Percentiles rank a stretch among this genome's conserved stretches.
Evolutionary conservation across 2,888 invertebrate species (phyloP).

Genomic region (Clepsis dumicolana): DNA sequence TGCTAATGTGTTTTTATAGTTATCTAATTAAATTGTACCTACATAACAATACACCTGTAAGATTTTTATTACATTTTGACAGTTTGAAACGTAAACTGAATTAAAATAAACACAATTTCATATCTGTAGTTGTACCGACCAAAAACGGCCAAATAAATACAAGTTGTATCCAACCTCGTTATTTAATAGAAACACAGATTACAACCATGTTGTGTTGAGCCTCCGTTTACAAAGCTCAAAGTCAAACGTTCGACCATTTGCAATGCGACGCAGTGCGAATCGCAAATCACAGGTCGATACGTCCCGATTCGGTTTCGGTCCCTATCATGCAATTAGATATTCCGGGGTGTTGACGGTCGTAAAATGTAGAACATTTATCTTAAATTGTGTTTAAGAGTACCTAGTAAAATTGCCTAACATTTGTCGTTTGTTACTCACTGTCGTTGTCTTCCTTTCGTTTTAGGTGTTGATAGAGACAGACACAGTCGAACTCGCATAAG

Average conservation of each 20-base stretch:
- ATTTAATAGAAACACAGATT: constrained; percentile 52
- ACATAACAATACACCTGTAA: too few relatives aligned
- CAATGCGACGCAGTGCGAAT: constrained; percentile 61
- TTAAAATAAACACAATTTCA: too few relatives aligned
- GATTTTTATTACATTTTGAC: too few relatives aligned
- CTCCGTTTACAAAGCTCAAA: constrained; percentile 56
- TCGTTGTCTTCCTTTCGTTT: too few relatives aligned
- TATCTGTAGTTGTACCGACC: too few relatives aligned
- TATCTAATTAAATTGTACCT: too few relatives aligned
- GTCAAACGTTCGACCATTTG: constrained; percentile 61
- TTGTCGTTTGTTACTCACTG: neutral
- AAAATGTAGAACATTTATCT: neutral
- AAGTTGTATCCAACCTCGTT: too few relatives aligned
- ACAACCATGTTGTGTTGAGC: constrained; percentile 59
- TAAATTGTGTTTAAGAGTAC: neutral
- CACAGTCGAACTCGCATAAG: too few relatives aligned
- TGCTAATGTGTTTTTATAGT: too few relatives aligned
- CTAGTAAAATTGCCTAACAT: neutral
- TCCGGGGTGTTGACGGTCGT: neutral
- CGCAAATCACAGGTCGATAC: constrained; percentile 56
- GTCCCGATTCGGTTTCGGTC: constrained; percentile 22
- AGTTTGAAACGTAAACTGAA: too few relatives aligned
- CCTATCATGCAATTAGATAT: constrained; percentile 1
- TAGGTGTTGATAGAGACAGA: too few relatives aligned
- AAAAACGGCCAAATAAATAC: too few relatives aligned